phyloP scores from a whole-genome alignment of 2,113 vertebrate genomes.

The Lathamus discolor region DNA sequence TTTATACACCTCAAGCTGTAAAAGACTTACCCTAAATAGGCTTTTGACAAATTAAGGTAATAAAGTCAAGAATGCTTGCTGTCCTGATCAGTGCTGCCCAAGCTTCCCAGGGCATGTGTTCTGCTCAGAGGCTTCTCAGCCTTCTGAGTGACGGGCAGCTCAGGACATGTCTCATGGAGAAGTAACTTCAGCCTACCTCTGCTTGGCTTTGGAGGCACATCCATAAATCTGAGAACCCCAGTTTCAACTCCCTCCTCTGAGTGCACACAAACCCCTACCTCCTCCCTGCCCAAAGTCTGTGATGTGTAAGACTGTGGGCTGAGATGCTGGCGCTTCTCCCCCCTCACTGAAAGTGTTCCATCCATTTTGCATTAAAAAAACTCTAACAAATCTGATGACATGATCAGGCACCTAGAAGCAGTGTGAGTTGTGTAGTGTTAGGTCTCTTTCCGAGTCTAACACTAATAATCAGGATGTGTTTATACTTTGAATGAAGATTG shows the following conservation, averaged over 20 bases:
- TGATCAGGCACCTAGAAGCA: not conserved
- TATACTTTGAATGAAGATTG: not conserved
- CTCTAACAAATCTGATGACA: fast-evolving
- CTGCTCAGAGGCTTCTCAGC: not conserved
- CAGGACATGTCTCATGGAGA: fast-evolving
- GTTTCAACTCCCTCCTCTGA: not conserved
- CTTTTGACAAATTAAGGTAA: not conserved
- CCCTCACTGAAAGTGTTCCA: not conserved
- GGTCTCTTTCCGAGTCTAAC: not conserved
- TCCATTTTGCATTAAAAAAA: not conserved
- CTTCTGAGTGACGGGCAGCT: not conserved
- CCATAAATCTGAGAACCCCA: not conserved
- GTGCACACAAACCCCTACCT: not conserved
- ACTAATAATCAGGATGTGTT: not conserved
- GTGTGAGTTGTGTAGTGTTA: not conserved
- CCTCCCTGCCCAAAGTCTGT: not conserved
- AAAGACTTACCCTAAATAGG: not conserved
- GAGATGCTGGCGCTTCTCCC: not conserved
- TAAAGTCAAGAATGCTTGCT: not conserved
- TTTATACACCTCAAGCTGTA: not conserved
- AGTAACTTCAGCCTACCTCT: not conserved
- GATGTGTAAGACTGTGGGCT: not conserved
- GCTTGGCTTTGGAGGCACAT: not conserved
- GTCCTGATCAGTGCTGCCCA: not conserved
- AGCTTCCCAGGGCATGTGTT: not conserved